Evolutionary conservation across 2,888 invertebrate genomes (phyloP), one percentile per base, ranked within the genome.

Genomic region (Lapara coniferarum): DNA sequence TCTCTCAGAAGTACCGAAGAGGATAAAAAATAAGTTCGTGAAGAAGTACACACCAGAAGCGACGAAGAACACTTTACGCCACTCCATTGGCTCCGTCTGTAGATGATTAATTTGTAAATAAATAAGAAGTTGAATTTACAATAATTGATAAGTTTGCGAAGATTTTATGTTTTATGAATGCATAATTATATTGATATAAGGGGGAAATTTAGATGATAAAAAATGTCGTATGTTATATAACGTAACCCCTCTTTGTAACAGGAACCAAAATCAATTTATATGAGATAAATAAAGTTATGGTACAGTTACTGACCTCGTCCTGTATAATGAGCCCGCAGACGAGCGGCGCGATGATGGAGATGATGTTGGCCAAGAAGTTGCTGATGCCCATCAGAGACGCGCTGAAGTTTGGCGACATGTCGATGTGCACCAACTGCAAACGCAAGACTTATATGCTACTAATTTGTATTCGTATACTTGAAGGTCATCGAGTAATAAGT

Each of bases 381-480:
- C 97, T 97, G 77, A 97, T 95, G 4, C 97, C 97, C 97, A 98
- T 97, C 73, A 98, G 87, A 1, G 96, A 95, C 0, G 97, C 97
- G 8, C 97, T 96, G 87, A 96, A 97, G 85, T 97, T 97, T 0
- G 97, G 97, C 13, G 97, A 96, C 76, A 98, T 89, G 86, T 98
- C 97, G 67, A 97, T 96, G 80, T 97, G 97, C 78, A 97, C 97
- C 51, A 95, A 94, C 94, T 96, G 94, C 0, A 82, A 82, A 14
- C 59, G 16, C 5, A 56, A 25, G n/a, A 25, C 1, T 25, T 25
- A 25, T 25, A 25, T 25, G 25, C 25, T 25, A 25, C n/a, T n/a
- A n/a, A n/a, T 25, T 25, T 1, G 1, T 25, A 25, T 2, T 25
- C 25, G 25, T 25, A 25, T 2, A 25, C 25, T 25, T 2, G 25